Evolutionary conservation across 2,797 vertebrate genomes (phyloP).

Genomic region (Paratrypauchen microcephalus): DNA sequence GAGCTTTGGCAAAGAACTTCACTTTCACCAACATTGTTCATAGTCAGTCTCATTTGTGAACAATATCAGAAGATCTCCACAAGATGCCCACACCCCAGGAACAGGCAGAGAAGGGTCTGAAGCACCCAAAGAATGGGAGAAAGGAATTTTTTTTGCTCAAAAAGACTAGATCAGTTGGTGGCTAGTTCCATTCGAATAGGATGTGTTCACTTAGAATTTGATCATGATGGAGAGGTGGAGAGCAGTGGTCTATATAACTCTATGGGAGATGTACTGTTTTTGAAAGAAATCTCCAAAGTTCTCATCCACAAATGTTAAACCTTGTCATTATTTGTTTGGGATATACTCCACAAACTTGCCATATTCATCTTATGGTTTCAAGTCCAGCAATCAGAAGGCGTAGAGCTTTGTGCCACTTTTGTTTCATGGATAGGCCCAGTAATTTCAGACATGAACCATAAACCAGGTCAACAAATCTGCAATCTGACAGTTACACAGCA

Average conservation of each 20-base stretch:
- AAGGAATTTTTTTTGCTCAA: not conserved
- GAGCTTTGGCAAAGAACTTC: constrained; percentile 75
- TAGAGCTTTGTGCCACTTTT: too few relatives aligned
- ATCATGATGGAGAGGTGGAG: not conserved
- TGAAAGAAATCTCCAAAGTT: not conserved
- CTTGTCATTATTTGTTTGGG: not conserved
- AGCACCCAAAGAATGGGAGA: constrained; percentile 4
- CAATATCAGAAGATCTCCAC: constrained; percentile 18
- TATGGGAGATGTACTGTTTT: not conserved
- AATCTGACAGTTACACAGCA: too few relatives aligned
- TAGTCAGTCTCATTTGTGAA: constrained; percentile 41
- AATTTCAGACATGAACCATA: too few relatives aligned
- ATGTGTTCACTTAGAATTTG: not conserved
- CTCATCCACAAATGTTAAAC: not conserved
- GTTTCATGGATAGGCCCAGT: too few relatives aligned
- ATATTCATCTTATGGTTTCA: too few relatives aligned
- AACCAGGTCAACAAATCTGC: too few relatives aligned
- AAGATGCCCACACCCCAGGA: not conserved
- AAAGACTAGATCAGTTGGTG: constrained; percentile 2
- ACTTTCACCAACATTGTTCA: constrained; percentile 37
- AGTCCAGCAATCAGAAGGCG: too few relatives aligned
- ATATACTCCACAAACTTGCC: too few relatives aligned
- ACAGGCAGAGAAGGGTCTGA: constrained; percentile 23
- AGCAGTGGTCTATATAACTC: not conserved
- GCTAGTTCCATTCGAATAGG: not conserved